These are phyloP conservation scores for Archips crataeganus DNA, from an alignment of 2,888 invertebrate species.

Conservation along the genomic window DNA sequence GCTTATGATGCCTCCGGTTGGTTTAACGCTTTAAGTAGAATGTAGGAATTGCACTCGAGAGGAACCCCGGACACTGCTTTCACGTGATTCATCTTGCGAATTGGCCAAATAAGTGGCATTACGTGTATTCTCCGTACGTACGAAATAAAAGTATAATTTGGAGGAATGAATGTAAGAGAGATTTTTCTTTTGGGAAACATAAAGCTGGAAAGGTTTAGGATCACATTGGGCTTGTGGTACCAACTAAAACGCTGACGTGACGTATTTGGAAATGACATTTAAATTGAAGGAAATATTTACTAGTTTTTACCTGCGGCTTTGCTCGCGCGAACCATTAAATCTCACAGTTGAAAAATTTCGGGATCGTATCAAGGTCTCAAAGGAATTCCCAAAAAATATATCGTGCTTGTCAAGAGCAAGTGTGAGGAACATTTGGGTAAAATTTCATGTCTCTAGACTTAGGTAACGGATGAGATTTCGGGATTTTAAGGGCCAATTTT, in stretches of 20 bases:
- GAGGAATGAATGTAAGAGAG: background rate
- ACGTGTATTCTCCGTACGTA: slow-evolving; percentile 10
- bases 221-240: background rate
- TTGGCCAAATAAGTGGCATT: slow-evolving; percentile 16
- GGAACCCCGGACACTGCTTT: slow-evolving; percentile 10
- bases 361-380: too few relatives aligned
- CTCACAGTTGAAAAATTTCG: too few relatives aligned
- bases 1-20: background rate
- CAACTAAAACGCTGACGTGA: background rate
- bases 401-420: too few relatives aligned
- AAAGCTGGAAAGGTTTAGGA: background rate
- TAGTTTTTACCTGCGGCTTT: background rate
- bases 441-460: too few relatives aligned
- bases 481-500: too few relatives aligned
- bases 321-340: too few relatives aligned
- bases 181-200: background rate
- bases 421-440: too few relatives aligned
- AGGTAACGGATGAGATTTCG: too few relatives aligned
- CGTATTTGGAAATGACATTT: too few relatives aligned
- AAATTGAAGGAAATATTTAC: too few relatives aligned
- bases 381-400: too few relatives aligned
- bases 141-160: slow-evolving; percentile 3
- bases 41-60: slow-evolving; percentile 20
- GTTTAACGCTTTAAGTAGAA: background rate
- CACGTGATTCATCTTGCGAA: slow-evolving; percentile 22